phyloP scores from a whole-genome alignment of 2,888 invertebrate genomes.

The Chloroclystis v-ata region DNA sequence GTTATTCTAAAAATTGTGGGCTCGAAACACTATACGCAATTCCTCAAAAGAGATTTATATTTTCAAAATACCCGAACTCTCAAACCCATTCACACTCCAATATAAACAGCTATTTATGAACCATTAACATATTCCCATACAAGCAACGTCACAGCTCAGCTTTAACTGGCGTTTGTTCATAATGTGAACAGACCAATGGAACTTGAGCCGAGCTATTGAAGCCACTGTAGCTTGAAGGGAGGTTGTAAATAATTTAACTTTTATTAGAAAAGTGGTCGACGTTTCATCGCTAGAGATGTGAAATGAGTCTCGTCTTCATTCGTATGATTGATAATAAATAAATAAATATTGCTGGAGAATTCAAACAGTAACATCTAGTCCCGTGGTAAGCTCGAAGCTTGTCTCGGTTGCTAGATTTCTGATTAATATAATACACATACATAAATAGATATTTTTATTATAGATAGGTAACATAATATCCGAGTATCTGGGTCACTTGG shows the following conservation, averaged over 20 bases:
- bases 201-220: slow-evolving; percentile 20
- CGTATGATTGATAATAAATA: too few relatives aligned
- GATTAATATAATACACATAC: too few relatives aligned
- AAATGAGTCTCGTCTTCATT: neutral
- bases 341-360: too few relatives aligned
- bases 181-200: neutral
- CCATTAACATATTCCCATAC: slow-evolving; percentile 13
- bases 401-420: too few relatives aligned
- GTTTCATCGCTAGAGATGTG: neutral
- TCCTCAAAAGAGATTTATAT: neutral
- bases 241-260: slow-evolving; percentile 27
- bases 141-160: slow-evolving; percentile 10
- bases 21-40: slow-evolving; percentile 7
- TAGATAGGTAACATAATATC: too few relatives aligned
- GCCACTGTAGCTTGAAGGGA: slow-evolving; percentile 13
- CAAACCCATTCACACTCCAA: slow-evolving; percentile 12
- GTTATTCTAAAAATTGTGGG: too few relatives aligned
- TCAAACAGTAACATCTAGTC: too few relatives aligned
- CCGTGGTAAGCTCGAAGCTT: too few relatives aligned
- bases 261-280: slow-evolving; percentile 24
- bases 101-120: slow-evolving; percentile 15
- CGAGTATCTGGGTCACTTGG: too few relatives aligned
- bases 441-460: too few relatives aligned
- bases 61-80: slow-evolving; percentile 4
- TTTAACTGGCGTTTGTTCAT: neutral